Evolutionary conservation across 2,888 invertebrate genomes (phyloP), one percentile per base, ranked within the genome.

Genomic region (Adelognathus sp.): DNA sequence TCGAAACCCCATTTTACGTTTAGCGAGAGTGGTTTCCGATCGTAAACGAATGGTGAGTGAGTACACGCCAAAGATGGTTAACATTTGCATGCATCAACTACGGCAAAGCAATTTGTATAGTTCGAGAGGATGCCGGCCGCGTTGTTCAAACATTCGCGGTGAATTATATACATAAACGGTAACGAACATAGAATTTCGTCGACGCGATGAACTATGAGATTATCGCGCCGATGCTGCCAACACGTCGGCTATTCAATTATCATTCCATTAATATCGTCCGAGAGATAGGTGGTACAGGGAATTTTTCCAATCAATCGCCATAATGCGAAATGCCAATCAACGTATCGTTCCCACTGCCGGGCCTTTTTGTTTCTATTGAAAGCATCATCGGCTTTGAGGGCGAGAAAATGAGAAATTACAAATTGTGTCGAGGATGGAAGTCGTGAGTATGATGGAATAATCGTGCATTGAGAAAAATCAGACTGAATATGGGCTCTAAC

Each of bases 111-210:
- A 52, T 64, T 64, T 27, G 33, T n/a, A n/a, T 64, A 21, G 21
- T 3, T 21, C 18, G 50, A 64, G 24, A 21, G 24, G 6, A 27
- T 5, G 5, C 2, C 14, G 1, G 18, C 11, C n/a, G 16, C 56
- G 46, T 24, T 41, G 46, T 16, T 56, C 44, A 21, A 52, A 58
- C 54, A 29, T 70, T 46, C 27, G 29, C 46, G 21, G 46, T 63
- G 27, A 29, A 76, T 63, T 70, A 46, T 70, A 46, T 63, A 58
- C 69, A 18, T 46, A 63, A 63, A 29, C 29, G 31, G 27, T n/a
- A 44, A 16, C 27, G 27, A 29, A 56, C 56, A 63, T 76, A 36
- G 63, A 75, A 60, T 76, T 70, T 24, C 24, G 21, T 21, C n/a
- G 6, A 36, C n/a, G n/a, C 21, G 50, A 24, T 50, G 24, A n/a